Evolutionary conservation across 2,888 invertebrate genomes (phyloP), one percentile per base, ranked within the genome.

Genomic region (Lepetodrilus schrolli): DNA sequence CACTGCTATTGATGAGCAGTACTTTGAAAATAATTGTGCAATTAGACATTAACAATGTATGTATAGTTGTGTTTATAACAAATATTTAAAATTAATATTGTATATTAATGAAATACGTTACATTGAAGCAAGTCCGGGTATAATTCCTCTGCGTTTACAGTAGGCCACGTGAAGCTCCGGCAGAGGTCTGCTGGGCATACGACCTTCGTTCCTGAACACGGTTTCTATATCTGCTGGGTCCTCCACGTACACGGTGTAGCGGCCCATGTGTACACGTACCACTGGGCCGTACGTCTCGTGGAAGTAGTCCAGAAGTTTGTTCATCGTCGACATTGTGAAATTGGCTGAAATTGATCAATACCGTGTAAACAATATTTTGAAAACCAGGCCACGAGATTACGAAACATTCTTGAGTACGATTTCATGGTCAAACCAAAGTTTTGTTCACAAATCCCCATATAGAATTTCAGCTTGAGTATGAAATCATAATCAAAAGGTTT

Each of bases 201-300:
- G 68, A 4, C 68, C 68, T 17, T 68, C 68, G 47, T 68, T 68
- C 26, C 43, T 38, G 23, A 68, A 68, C 7, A 68, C 68, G 4
- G 43, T 47, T 47, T 47, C 68, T 43, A 68, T 68, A 26, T 68
- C 68, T 8, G 5, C n/a, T n/a, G 68, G 68, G 13, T 47, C 47
- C 47, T 68, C 68, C 26, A 68, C 17, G 23, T 43, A 47, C 21
- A 68, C 68, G 13, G 34, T 68, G 47, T 47, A 68, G 1, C 2
- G 1, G 0, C 68, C 68, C 38, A 68, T 43, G 20, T 43, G 20
- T 1, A 43, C 47, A 13, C 30, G 21, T 26, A 68, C 68, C 23
- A 68, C 43, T 4, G 68, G 68, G 1, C 68, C 68, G n/a, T 68
- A 68, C 34, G 23, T 58, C n/a, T 58, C 58, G 34, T 58, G 58